These are phyloP conservation scores for Microtus richardsoni DNA, from an alignment of 2,113 vertebrate species.

Conservation along the genomic window DNA sequence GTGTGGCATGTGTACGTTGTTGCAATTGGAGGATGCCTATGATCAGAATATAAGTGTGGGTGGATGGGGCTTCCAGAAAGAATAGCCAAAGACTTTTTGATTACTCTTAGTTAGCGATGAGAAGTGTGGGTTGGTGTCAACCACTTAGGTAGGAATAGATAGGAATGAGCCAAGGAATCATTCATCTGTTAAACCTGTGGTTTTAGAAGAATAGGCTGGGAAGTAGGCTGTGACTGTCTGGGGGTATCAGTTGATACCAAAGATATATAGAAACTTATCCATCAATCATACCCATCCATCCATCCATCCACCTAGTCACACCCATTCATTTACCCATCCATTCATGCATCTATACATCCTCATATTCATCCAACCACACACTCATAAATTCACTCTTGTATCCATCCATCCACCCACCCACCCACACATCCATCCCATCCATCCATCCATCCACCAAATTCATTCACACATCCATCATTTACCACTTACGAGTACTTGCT, in stretches of 20 bases:
- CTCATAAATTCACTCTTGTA: background rate
- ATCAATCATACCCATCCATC: background rate
- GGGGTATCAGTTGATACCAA: background rate
- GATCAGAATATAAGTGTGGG: background rate
- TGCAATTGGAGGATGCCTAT: background rate
- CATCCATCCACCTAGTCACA: no score
- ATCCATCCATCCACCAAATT: background rate
- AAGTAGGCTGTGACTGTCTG: background rate
- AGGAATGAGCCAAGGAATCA: background rate
- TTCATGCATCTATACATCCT: accelerated
- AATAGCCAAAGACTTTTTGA: background rate
- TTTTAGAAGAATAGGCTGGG: background rate
- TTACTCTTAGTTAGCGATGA: background rate
- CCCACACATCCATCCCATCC: no score
- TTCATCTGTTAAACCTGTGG: background rate
- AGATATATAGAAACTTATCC: background rate
- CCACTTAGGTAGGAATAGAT: background rate
- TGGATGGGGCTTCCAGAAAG: background rate
- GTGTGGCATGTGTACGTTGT: background rate
- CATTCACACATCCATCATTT: background rate
- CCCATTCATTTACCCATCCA: no score
- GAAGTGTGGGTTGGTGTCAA: background rate
- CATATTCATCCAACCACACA: background rate
- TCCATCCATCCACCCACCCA: background rate
- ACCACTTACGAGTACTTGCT: background rate